Evolutionary conservation across 2,113 vertebrate species (phyloP).

Genomic region (Thryonomys swinderianus): DNA sequence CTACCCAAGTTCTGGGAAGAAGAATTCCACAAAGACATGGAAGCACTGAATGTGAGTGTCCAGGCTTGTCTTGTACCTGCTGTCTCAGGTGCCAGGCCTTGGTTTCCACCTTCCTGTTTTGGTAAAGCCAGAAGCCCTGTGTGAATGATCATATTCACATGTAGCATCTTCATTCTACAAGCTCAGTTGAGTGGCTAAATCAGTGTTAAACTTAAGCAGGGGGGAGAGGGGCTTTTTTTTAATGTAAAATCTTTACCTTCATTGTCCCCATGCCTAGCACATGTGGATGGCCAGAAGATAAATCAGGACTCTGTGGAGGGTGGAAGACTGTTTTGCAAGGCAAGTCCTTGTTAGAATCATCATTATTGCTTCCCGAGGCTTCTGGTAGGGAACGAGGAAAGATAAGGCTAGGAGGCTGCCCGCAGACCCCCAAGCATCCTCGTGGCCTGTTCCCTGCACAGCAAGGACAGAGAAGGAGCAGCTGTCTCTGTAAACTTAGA

Average conservation of each 20-base stretch:
- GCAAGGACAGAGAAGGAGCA: background rate
- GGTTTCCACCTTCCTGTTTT: background rate
- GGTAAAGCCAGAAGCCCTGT: background rate
- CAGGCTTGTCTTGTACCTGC: fast-evolving
- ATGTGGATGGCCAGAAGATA: background rate
- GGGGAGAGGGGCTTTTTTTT: background rate
- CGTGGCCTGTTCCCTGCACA: too few species aligned
- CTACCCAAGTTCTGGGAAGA: conserved; percentile 97
- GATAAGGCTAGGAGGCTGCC: background rate
- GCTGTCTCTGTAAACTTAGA: background rate
- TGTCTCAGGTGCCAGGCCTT: background rate
- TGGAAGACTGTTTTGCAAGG: background rate
- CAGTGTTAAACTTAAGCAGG: background rate
- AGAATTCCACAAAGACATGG: conserved; percentile 98
- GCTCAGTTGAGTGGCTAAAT: background rate
- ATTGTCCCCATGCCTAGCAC: background rate
- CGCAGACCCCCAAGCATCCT: too few species aligned
- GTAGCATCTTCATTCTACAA: background rate
- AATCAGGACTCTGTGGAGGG: background rate
- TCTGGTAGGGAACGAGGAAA: background rate
- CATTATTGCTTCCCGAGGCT: background rate
- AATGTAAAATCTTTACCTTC: background rate
- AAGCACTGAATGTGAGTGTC: conserved; percentile 93
- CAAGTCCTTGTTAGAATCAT: background rate
- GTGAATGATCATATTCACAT: too few species aligned